Evolutionary conservation across 2,888 invertebrate genomes (phyloP), one percentile per base, ranked within the genome.

Genomic region (Vanessa cardui): DNA sequence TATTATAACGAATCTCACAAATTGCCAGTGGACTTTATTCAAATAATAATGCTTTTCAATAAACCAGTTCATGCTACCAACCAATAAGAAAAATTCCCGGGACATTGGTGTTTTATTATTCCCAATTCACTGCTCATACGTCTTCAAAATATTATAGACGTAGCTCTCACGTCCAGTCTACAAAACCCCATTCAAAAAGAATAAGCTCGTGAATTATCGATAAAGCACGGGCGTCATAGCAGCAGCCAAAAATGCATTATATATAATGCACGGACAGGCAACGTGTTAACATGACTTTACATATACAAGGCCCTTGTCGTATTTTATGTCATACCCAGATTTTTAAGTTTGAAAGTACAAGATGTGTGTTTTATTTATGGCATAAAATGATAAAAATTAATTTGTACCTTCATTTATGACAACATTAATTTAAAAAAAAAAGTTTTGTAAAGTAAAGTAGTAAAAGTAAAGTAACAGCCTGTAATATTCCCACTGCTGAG

Each of bases 71-170:
- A 58, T 64, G 64, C 39, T 64, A 64, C 59, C 49, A 64, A 21
- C 18, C 50, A 64, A 58, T 50, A 50, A 64, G 59, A 64, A 64
- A 59, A 64, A 59, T 50, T 64, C 21, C 44, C 64, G 58, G 60
- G 54, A 68, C 63, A 64, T 68, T 68, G 52, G 52, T 63, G 63
- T 68, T 68, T 64, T 68, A 68, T 64, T 68, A 60, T 63, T 64
- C 64, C 64, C 59, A 69, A 62, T 62, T 69, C 62, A 66, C 61
- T 70, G 64, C 62, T 70, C 64, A 67, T 67, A 70, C 64, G 64
- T 66, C 61, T 50, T 50, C 58, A 49, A 64, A 66, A 70, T 62
- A 67, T 60, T 60, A 66, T 59, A 70, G 66, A 49, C 54, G 62
- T 69, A 64, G 64, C 68, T 69, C 62, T 46, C 33, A 64, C 68